These are phyloP conservation scores for Dreissena polymorpha DNA, from an alignment of 1,140 invertebrate genomes.

Conservation along the genomic window DNA sequence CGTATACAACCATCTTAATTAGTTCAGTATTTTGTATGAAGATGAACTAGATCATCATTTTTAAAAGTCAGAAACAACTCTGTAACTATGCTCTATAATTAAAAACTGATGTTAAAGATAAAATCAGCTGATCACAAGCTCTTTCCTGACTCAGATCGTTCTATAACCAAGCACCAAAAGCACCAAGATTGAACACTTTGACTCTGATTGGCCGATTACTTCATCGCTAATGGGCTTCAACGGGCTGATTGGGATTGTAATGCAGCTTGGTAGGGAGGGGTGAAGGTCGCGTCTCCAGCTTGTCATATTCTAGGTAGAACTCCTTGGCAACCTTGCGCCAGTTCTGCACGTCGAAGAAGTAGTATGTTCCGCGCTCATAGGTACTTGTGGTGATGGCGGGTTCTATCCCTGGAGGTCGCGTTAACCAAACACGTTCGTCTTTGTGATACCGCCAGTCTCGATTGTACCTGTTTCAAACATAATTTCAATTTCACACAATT, in stretches of 20 bases:
- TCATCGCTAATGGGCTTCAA: constrained; percentile 59
- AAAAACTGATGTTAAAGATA: too few species aligned
- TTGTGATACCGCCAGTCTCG: constrained; percentile 99
- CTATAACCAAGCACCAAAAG: constrained; percentile 16
- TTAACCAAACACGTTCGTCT: constrained; percentile 99
- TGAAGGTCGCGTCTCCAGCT: constrained; percentile 93
- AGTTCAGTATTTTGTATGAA: too few species aligned
- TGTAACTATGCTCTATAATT: too few species aligned
- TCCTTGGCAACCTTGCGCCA: constrained; percentile 97
- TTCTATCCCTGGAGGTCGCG: constrained; percentile 95
- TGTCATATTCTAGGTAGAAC: constrained; percentile 98
- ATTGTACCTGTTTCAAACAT: constrained; percentile 86
- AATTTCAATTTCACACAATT: background rate
- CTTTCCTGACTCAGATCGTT: too few species aligned
- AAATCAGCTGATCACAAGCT: too few species aligned
- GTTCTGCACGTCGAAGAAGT: constrained; percentile 97
- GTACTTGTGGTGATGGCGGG: constrained; percentile 95
- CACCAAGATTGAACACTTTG: constrained; percentile 47
- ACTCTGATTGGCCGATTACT: background rate
- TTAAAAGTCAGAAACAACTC: too few species aligned
- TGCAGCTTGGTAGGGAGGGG: constrained; percentile 66
- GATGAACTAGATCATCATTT: too few species aligned
- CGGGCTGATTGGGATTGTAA: constrained; percentile 66
- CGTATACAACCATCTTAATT: too few species aligned
- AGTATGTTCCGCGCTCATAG: constrained; percentile 98